Evolutionary conservation across 1,140 invertebrate species (phyloP).

Genomic region (Spodoptera frugiperda): DNA sequence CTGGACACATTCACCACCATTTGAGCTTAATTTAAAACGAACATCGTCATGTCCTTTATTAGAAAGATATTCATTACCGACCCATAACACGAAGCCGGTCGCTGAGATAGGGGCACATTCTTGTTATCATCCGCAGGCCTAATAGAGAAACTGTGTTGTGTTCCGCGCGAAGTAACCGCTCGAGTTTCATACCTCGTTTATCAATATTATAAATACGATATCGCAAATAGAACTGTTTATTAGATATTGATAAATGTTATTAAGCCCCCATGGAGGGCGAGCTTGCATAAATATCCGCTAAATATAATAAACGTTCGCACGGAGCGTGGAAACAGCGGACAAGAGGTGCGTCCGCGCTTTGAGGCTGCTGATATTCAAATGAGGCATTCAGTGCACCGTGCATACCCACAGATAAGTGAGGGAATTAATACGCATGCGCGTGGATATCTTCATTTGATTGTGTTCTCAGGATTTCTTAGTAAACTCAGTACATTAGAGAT

Average conservation of each 20-base stretch:
- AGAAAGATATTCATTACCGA: constrained; percentile 8
- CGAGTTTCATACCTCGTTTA: constrained; percentile 39
- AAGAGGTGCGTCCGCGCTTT: not conserved
- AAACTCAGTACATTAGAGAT: not conserved
- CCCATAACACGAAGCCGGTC: not conserved
- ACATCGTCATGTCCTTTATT: constrained; percentile 29
- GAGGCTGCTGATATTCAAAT: constrained; percentile 20
- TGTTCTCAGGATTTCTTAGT: not conserved
- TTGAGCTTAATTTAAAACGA: not conserved
- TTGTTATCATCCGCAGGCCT: constrained; percentile 11
- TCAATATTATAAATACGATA: constrained; percentile 33
- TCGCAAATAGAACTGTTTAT: constrained; percentile 45
- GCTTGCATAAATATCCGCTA: constrained; percentile 48
- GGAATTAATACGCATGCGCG: not conserved
- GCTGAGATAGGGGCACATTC: not conserved
- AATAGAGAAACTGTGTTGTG: constrained; percentile 23
- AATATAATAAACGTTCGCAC: constrained; percentile 20
- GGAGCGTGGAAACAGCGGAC: not conserved
- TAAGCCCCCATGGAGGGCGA: constrained; percentile 49
- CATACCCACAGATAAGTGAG: not conserved
- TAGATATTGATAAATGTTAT: constrained; percentile 58
- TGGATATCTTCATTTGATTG: not conserved
- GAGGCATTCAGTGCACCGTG: not conserved
- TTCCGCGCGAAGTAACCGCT: not conserved
- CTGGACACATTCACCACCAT: not conserved